Evolutionary conservation across 2,888 invertebrate species (phyloP).

Genomic region (Phragmatobia fuliginosa): DNA sequence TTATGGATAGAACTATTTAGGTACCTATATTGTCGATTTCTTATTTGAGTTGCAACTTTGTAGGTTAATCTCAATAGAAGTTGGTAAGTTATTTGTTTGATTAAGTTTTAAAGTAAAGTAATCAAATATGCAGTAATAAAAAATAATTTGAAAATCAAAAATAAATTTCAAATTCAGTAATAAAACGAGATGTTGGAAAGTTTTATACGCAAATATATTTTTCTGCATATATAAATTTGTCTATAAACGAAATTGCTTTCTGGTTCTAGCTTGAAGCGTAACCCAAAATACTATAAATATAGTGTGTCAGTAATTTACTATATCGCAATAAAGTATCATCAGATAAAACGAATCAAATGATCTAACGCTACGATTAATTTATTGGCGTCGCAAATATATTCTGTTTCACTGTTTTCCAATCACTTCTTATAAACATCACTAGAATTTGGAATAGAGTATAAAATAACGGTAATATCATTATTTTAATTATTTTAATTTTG

Average conservation of each 20-base stretch:
- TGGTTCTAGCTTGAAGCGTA: slow-evolving; percentile 8
- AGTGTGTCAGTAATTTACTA: slow-evolving; percentile 41
- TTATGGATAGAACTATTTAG: background rate
- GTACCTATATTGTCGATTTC: background rate
- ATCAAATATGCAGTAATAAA: background rate
- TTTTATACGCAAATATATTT: background rate
- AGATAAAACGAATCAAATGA: slow-evolving; percentile 54
- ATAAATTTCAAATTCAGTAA: background rate
- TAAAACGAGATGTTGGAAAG: background rate
- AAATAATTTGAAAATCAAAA: background rate
- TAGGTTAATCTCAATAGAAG: background rate
- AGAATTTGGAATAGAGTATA: background rate
- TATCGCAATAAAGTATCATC: slow-evolving; percentile 65
- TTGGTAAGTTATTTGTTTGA: background rate
- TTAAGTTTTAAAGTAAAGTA: background rate
- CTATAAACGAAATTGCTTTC: background rate
- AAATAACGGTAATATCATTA: background rate
- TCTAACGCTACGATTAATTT: slow-evolving; percentile 57
- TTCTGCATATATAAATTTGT: background rate
- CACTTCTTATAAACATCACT: slow-evolving; percentile 25
- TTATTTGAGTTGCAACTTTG: background rate
- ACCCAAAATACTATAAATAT: slow-evolving; percentile 28
- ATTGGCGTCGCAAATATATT: slow-evolving; percentile 59
- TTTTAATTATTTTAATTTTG: background rate
- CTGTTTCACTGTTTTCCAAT: slow-evolving; percentile 30